Base-by-base conservation (phyloP, 1,140 invertebrate genomes). In the Drosophila busckii region DNA sequence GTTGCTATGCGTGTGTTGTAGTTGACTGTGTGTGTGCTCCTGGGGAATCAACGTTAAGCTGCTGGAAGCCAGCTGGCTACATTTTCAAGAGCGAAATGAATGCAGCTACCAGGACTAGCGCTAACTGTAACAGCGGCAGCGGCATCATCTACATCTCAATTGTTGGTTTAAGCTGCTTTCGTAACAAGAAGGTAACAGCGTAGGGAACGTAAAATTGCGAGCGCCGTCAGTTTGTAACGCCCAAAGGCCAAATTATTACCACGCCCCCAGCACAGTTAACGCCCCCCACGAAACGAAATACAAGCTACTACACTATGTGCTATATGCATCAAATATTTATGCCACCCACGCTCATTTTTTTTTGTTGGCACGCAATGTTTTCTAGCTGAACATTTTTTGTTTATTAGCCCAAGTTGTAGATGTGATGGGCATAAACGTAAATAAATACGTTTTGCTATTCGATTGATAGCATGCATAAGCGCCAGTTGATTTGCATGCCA, bases 41-140 rank as follows among this genome's bases (percentile, higher is more conserved):
- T 65, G 64, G 73, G 75, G 75, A 82, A 80, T 80, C 75, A 82
- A 58, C 59, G 66, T 48, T 75, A 80, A 80, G 73, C 69, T 82
- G 69, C 46, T 52, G 63, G 41, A 63, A 49, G 17, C 34, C 20
- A 22, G 26, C 23, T 25, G 6, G 22, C 25, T 17, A 26, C 53
- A 59, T 49, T 64, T 58, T 17, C 45, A 40, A 48, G 26, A 46
- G 44, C 19, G 9, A 41, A 32, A 12, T 25, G 10, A 26, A 17
- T 5, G 2, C 22, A 44, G 52, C 28, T 25, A 20, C 3, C 40
- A 26, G 13, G 19, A 12, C 7, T 26, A 34, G 29, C 28, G 13
- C 22, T 15, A 26, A 5, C 12, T 26, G 19, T 2, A 20, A n/a
- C 4, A 13, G 42, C 28, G 22, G 8, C 3, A 32, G 12, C 22